Evolutionary conservation across 1,140 invertebrate species (phyloP).

Genomic region (Cataglyphis hispanica): DNA sequence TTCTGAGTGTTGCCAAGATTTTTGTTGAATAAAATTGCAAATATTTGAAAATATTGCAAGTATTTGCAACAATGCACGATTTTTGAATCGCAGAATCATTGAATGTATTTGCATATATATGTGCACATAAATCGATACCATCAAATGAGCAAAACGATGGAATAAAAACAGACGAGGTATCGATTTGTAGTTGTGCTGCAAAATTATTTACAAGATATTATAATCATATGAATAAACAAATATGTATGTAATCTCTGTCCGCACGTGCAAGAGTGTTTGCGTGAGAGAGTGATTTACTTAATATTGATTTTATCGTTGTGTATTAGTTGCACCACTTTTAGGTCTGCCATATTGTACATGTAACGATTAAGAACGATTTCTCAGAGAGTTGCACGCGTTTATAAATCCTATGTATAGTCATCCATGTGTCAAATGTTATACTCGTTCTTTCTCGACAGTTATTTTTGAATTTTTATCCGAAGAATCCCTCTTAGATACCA

Average conservation of each 20-base stretch:
- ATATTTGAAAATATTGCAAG: constrained; percentile 15
- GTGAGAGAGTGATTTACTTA: constrained; percentile 81
- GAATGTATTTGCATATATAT: no score
- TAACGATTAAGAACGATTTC: constrained; percentile 76
- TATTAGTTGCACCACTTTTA: constrained; percentile 75
- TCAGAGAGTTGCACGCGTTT: constrained; percentile 65
- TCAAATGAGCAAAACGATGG: constrained; percentile 11
- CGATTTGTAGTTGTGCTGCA: constrained; percentile 73
- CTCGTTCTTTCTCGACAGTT: constrained; percentile 68
- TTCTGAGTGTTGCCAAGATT: background rate
- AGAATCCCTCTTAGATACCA: constrained; percentile 29
- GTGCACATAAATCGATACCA: constrained; percentile 9
- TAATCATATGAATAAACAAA: constrained; percentile 74
- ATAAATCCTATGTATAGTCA: constrained; percentile 73
- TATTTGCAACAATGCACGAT: background rate
- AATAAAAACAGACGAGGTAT: constrained; percentile 8
- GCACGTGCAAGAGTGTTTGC: constrained; percentile 74
- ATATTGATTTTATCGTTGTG: constrained; percentile 72
- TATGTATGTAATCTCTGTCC: constrained; percentile 70
- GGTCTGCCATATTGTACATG: constrained; percentile 80
- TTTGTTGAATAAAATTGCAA: constrained; percentile 23
- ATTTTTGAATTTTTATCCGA: constrained; percentile 58
- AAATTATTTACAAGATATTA: constrained; percentile 77
- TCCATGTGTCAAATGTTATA: constrained; percentile 67
- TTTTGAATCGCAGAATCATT: constrained; percentile 12